Evolutionary conservation across 2,797 vertebrate species (phyloP), one percentile per base, ranked within the genome.

Genomic region (Myoxocephalus aenaeus): DNA sequence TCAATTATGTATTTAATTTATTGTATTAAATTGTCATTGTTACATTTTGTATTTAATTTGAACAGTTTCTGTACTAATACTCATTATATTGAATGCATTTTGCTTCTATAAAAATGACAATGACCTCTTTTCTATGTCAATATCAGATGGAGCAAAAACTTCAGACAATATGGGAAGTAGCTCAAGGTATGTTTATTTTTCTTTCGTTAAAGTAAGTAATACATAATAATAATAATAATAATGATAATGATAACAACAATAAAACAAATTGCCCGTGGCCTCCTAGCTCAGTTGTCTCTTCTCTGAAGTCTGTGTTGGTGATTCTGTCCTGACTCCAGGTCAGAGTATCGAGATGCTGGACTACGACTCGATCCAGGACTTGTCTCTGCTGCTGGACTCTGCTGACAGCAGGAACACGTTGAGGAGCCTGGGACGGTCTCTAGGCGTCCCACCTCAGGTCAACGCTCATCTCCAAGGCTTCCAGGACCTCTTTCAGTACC

Each of bases 401-500:
- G 71, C 67, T 32, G 82, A 85, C 62, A 75, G 63, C 58, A 72
- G 57, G 15, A 34, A 59, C 32, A 18, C 57, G 56, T 50, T 91
- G 61, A 83, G 73, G 73, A 86, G 86, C 4, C 78, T 90, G 13
- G 91, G 87, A 1, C 50, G 72, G 36, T 86, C 86, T 62, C 57
- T 94, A 50, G 90, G 88, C 2, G 85, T 93, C 70, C 83, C 90
- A 1, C 87, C 89, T 53, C 88, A 89, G 77, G 73, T 93, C 50
- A 68, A 87, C 1, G 11, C 50, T 72, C 90, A 89, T 66, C 79
- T 94, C 40, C 70, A 65, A 27, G 75, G 82, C 66, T 93, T 93
- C 73, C 87, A 89, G 80, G 92, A 94, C 56, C 87, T 94, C 53
- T 94, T 93, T 61, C 89, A 89, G 63, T 92, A 93, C 73, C 88